Base-by-base conservation (phyloP, 2,888 invertebrate species). In the Orthonychiurus folsomi region DNA sequence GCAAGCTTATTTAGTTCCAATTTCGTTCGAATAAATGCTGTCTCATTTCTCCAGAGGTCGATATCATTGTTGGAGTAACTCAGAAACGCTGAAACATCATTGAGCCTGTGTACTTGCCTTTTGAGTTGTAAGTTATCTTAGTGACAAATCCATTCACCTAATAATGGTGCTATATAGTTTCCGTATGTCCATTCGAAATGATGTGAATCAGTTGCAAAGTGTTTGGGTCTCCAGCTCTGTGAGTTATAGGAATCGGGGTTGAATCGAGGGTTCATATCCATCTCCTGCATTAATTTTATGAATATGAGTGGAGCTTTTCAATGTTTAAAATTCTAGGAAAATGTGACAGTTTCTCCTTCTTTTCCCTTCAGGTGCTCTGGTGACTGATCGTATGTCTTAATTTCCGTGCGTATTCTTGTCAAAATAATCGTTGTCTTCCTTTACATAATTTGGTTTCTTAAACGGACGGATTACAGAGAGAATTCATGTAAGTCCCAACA, bases 281-380 rank as follows among this genome's bases (percentile, higher is more conserved):
- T 63, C 69, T 1, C 60, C 65, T 1, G 66, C 68, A 53, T 70
- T 71, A 28, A 71, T 61, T 62, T 72, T 69, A 52, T 69, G 69
- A 48, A 72, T 62, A 48, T 70, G 70, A 5, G 67, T 65, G 27
- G 69, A 72, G 2, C 59, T 48, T 9, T 61, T 54, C 1, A 68
- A 67, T 0, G 72, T 52, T 65, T 66, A 20, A 72, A 64, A 54
- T 68, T 66, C 72, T 70, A 72, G 1, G 72, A 72, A 3, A 64
- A 58, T 0, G 65, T 64, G 0, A 70, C 65, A 0, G 58, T 66
- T 47, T 70, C 72, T 18, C 67, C 67, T 28, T 63, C 47, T 18
- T 21, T 60, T 18, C 66, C 65, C 18, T 60, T 67, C 0, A 69
- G 26, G 37, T 37, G 15, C 15, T 37, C 37, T 15, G 63, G 66